Evolutionary conservation across 2,113 vertebrate genomes (phyloP).

Genomic region (Copsychus sechellarum): DNA sequence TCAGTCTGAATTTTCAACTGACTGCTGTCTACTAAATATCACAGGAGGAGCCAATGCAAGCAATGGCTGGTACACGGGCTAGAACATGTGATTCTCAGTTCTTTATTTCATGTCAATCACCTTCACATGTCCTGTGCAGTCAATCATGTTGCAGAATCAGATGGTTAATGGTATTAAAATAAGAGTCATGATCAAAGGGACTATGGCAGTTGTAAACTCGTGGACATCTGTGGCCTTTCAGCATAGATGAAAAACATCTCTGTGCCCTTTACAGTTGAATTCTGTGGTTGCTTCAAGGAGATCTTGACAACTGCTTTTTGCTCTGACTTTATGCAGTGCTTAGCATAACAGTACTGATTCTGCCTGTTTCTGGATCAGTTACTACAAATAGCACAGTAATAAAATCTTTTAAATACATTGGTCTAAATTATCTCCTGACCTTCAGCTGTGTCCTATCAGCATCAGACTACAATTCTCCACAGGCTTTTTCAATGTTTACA

Average conservation of each 20-base stretch:
- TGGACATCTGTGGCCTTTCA: not conserved
- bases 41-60: not conserved
- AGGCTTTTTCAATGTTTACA: not conserved
- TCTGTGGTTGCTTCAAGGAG: not conserved
- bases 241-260: not conserved
- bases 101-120: not conserved
- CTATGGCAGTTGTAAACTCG: not conserved
- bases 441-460: slow-evolving; percentile 10
- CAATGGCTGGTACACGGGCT: not conserved
- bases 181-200: not conserved
- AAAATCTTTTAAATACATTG: slow-evolving; percentile 21
- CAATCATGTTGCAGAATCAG: not conserved
- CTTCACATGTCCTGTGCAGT: not conserved
- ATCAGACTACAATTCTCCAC: not conserved
- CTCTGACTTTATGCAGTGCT: not conserved
- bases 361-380: slow-evolving; percentile 11
- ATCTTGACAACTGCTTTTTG: not conserved
- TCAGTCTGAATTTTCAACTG: not conserved
- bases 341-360: not conserved
- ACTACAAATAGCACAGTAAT: slow-evolving; percentile 26
- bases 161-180: not conserved
- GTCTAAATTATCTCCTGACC: slow-evolving; percentile 31
- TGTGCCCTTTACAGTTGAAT: not conserved
- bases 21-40: not conserved
- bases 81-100: not conserved